Base-by-base conservation (phyloP, 2,888 invertebrate genomes). In the Abrostola tripartita region DNA sequence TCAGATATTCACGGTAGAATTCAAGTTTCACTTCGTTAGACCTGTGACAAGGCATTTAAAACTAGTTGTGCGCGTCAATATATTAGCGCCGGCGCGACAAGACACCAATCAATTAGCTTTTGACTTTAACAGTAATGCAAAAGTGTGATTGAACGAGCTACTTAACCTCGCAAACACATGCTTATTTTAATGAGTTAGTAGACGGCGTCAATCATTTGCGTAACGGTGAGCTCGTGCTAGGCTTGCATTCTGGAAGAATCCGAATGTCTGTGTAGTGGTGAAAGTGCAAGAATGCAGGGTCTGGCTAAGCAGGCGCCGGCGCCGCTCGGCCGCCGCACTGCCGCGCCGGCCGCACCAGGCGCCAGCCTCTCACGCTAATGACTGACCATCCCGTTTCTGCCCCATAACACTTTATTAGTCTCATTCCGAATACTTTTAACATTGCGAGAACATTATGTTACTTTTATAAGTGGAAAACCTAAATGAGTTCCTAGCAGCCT, bases 261-360 rank as follows among this genome's bases (percentile, higher is more conserved):
- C 66, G 68, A 71, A 76, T 74, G 78, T 74, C 68, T 76, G 66
- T 70, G 71, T 75, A 74, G 81, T 83, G 88, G 92, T 90, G 91
- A 92, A 92, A 92, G 91, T 90, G 88, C 86, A 86, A 87, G 87
- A 90, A 89, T 88, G 88, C 89, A 85, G 82, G 71, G 72, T 76
- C 68, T 72, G 81, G 64, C 65, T 73, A 69, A 61, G 56, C 53
- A 68, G 74, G 69, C 71, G 61, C 77, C 75, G 64, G 58, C 59
- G 52, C 49, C 61, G 55, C 71, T 69, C 80, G 77, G 80, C 73
- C 58, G 42, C 69, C 53, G 61, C 51, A 38, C 36, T 61, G 74
- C 61, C 73, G 68, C 70, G 68, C 61, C 61, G 61, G 60, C 50
- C 50, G 56, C 64, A 47, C 59, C 53, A 65, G 85, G 83, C 84